Base-by-base conservation (phyloP, 2,888 invertebrate genomes). In the Tanytarsus gracilentus region DNA sequence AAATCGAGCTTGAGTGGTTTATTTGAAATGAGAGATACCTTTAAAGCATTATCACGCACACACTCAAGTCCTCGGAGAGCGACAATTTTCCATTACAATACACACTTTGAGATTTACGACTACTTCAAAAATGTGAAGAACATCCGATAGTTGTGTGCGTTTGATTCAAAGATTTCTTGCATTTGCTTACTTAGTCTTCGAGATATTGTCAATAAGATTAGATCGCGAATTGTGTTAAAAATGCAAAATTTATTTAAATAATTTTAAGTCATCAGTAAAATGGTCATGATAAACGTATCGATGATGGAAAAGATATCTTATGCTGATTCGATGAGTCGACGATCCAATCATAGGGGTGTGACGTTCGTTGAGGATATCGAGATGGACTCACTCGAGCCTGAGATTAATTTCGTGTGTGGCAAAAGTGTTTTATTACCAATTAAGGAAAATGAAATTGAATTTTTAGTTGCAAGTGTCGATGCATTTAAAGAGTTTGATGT, bases 311-410 rank as follows among this genome's bases (percentile, higher is more conserved):
- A 33, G 33, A 9, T n/a, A 33, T 33, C n/a, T 2, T 11, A 11
- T 11, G 9, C 14, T 21, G 48, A 58, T 30, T 21, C 29, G 23
- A 44, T 58, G 58, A 58, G 58, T 44, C n/a, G 44, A n/a, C 27
- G 58, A 23, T 58, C 48, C 7, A 44, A 58, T 33, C 44, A 49
- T n/a, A 50, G 55, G 30, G 53, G 61, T 25, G 63, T 63, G 7
- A 61, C 52, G n/a, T 63, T 63, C 51, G 14, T 26, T 61, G 63
- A 63, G 25, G 52, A 49, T 21, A 63, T 65, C 21, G 65, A 65
- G 36, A 60, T 64, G 51, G 65, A 65, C 62, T 65, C 65, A 21
- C 56, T 65, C 7, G 65, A 65, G 62, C 49, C 63, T 26, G 64
- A 64, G 33, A 33, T 48, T 8, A 33, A 53, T 25, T 14, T 11